phyloP scores from a whole-genome alignment of 2,113 vertebrate genomes.

The Syrrhaptes paradoxus region DNA sequence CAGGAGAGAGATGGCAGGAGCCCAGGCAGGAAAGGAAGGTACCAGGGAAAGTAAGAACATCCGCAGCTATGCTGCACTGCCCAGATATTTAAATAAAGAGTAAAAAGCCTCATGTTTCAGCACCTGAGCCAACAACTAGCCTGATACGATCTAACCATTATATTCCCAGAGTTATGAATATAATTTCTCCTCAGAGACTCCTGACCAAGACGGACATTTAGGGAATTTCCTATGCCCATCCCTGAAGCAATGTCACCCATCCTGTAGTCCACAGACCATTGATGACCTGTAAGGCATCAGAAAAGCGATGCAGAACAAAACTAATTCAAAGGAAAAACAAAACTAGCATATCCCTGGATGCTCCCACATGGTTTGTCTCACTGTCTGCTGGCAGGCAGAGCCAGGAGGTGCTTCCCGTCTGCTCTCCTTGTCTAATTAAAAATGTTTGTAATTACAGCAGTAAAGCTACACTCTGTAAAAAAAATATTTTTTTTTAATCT shows the following conservation, averaged over 20 bases:
- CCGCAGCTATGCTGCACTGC: background rate
- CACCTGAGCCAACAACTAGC: background rate
- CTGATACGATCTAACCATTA: background rate
- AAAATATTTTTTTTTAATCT: slow-evolving; percentile 26
- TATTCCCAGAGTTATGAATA: background rate
- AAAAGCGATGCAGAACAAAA: background rate
- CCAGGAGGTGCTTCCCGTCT: background rate
- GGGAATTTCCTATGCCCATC: background rate
- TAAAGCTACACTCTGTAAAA: background rate
- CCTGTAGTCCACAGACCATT: background rate
- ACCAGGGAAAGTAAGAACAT: background rate
- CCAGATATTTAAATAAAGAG: background rate
- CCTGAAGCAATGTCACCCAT: background rate
- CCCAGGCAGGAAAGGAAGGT: background rate
- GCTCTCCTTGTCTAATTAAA: background rate
- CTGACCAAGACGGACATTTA: background rate
- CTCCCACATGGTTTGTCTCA: background rate
- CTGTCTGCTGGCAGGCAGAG: background rate
- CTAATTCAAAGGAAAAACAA: background rate
- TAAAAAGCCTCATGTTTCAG: background rate
- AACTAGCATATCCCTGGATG: background rate
- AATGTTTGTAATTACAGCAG: background rate
- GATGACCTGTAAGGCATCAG: background rate
- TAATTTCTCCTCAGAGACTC: background rate
- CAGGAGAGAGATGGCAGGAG: background rate